Conservation (phyloP, 2,888 invertebrate genomes). For the Cataglyphis altisquamis region DNA sequence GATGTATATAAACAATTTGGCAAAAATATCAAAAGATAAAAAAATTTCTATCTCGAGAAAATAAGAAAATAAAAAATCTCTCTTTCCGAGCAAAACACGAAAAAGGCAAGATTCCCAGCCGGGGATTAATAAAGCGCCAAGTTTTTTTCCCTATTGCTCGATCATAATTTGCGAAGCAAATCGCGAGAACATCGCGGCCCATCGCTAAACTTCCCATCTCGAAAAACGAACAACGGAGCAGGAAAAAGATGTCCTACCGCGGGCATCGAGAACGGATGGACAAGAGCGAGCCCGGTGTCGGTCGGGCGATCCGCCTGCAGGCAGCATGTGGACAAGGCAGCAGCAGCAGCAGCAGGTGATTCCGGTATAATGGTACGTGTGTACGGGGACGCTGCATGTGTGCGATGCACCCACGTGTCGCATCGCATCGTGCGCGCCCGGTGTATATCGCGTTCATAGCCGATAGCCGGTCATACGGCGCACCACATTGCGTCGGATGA, state of each 20-base stretch:
- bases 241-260: slow-evolving; percentile 62
- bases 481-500: slow-evolving; percentile 55
- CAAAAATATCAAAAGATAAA: neutral
- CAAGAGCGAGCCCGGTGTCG: slow-evolving; percentile 77
- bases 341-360: slow-evolving; percentile 82
- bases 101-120: neutral
- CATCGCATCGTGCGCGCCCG: slow-evolving; percentile 54
- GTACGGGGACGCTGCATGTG: slow-evolving; percentile 51
- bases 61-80: neutral
- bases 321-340: slow-evolving; percentile 78
- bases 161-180: slow-evolving; percentile 34
- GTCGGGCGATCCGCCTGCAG: slow-evolving; percentile 79
- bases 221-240: slow-evolving; percentile 24
- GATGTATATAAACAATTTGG: neutral
- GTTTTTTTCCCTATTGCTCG: neutral
- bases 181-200: neutral
- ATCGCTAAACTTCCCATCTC: slow-evolving; percentile 10
- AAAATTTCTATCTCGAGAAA: neutral
- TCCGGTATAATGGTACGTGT: slow-evolving; percentile 67
- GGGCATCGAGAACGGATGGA: slow-evolving; percentile 67
- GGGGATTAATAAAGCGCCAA: neutral
- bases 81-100: neutral
- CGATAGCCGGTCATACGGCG: slow-evolving; percentile 58
- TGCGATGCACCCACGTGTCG: slow-evolving; percentile 77
- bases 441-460: slow-evolving; percentile 44